Conservation (phyloP, 1,140 invertebrate genomes). For the Rhagoletis zephyria region DNA sequence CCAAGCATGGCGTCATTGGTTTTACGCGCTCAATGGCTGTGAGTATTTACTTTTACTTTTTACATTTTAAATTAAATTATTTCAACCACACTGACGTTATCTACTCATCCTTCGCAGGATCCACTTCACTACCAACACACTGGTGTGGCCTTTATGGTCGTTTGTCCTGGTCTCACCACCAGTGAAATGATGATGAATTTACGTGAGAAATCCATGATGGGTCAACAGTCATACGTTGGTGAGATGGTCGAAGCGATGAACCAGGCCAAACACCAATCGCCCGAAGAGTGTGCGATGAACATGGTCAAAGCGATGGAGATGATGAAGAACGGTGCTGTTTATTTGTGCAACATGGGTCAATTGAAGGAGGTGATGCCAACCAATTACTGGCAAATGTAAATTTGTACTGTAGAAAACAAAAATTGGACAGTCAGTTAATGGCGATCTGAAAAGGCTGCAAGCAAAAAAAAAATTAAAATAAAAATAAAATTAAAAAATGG, state of each 20-base stretch:
- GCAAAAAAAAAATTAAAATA: background rate
- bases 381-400: constrained; percentile 67
- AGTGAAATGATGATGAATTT: constrained; percentile 69
- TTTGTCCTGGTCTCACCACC: constrained; percentile 67
- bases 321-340: constrained; percentile 69
- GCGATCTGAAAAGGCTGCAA: no score
- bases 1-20: constrained; percentile 75
- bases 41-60: background rate
- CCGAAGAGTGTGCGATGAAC: constrained; percentile 65
- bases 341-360: constrained; percentile 65
- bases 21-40: constrained; percentile 73
- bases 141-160: constrained; percentile 66
- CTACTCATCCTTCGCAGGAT: constrained; percentile 54
- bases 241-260: constrained; percentile 64
- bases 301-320: constrained; percentile 67
- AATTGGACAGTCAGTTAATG: no score
- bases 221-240: constrained; percentile 60
- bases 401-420: background rate
- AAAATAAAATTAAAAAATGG: background rate
- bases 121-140: constrained; percentile 63
- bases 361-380: constrained; percentile 65
- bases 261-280: constrained; percentile 66
- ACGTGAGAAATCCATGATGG: constrained; percentile 66
- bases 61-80: background rate
- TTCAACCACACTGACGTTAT: background rate